Evolutionary conservation across 1,140 invertebrate species (phyloP), one percentile per base, ranked within the genome.

Genomic region (Platorchestia sp.): DNA sequence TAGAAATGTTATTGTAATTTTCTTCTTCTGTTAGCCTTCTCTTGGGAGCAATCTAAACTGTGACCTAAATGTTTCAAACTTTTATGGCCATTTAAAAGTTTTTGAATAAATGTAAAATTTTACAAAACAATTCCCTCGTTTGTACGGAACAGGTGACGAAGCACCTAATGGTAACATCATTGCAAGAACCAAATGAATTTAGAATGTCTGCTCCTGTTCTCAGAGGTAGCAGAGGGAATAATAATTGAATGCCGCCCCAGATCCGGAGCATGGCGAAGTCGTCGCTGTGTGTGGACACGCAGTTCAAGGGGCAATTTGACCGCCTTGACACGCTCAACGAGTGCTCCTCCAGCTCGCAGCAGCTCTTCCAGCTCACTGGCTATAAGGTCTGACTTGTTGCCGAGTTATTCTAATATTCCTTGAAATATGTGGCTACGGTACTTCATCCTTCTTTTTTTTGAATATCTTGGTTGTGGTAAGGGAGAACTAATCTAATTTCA

Each of bases 241-340:
- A 75, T 3, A 75, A 36, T 19, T 19, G 36, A 75, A 3, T 75
- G 41, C 22, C 43, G n/a, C 43, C 41, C 95, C 97, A 98, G 97
- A 98, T 99, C 91, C 97, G 98, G 95, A 98, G 98, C 97, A 97
- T 98, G 86, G 98, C 97, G 0, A 97, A 97, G 43, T 97, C 97
- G 0, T 97, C 98, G 45, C 96, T 98, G 5, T 99, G 99, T 97
- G 97, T 99, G n/a, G 98, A 99, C 97, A 98, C 98, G 0, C 97
- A 98, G 95, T 98, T 98, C 96, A 98, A 97, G 95, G 97, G 97
- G 10, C 97, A 97, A 43, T 98, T 98, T 97, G 98, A 98, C 95
- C 97, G 97, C 45, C 97, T 99, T 96, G 97, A 97, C 1, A 97
- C 98, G 45, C 97, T 98, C 96, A 97, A 97, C 97, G 96, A 96